These are phyloP conservation scores for Bemisia tabaci DNA, from an alignment of 1,140 invertebrate genomes.

Conservation along the genomic window DNA sequence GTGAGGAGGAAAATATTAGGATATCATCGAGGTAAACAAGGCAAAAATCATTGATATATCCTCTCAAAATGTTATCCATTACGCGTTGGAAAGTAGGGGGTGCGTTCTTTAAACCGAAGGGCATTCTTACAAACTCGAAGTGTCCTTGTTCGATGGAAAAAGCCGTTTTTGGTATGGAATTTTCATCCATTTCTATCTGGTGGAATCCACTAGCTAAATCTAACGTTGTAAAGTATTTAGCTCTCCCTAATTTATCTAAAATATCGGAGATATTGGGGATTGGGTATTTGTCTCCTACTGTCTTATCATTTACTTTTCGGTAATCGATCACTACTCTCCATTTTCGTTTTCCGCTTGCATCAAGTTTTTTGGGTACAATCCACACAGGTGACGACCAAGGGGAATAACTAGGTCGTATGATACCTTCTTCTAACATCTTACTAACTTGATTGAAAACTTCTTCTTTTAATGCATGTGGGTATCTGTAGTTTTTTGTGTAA, in stretches of 20 bases:
- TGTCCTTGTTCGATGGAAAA: conserved; percentile 29
- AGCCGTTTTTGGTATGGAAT: conserved; percentile 33
- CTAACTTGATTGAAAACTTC: not conserved
- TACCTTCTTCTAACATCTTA: conserved; percentile 2
- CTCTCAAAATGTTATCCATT: conserved; percentile 26
- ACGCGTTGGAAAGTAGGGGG: conserved; percentile 33
- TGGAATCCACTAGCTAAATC: conserved; percentile 36
- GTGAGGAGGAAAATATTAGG: conserved; percentile 12
- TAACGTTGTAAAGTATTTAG: conserved; percentile 31
- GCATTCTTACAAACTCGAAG: conserved; percentile 31
- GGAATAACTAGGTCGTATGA: conserved; percentile 1
- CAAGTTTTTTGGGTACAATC: conserved; percentile 12
- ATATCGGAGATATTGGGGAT: conserved; percentile 37
- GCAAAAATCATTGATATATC: conserved; percentile 17
- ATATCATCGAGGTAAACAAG: conserved; percentile 18
- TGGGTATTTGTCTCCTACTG: conserved; percentile 31
- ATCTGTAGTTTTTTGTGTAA: conserved; percentile 3
- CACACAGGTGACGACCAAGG: conserved; percentile 9
- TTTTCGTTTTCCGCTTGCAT: conserved; percentile 21
- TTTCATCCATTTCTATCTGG: conserved; percentile 32
- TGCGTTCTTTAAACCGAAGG: conserved; percentile 32
- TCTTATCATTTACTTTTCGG: conserved; percentile 27
- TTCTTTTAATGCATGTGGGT: not conserved
- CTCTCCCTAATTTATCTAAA: conserved; percentile 29
- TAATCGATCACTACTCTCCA: conserved; percentile 30